These are phyloP conservation scores for Coracias cyanogaster DNA, from an alignment of 2,797 vertebrate genomes.

Conservation along the genomic window DNA sequence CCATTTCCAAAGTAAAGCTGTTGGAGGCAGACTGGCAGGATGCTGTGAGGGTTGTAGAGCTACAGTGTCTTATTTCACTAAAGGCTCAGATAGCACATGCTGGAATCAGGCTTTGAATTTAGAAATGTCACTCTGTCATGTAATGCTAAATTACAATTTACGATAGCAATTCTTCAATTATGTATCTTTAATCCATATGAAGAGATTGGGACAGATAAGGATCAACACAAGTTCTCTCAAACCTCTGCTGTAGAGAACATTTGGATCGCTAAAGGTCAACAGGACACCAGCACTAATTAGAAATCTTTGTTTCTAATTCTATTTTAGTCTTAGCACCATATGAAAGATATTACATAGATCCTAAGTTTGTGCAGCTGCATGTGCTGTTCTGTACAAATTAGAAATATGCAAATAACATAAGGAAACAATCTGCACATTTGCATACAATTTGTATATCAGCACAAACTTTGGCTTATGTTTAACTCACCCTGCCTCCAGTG, in stretches of 20 bases:
- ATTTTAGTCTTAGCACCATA: not conserved
- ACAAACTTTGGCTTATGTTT: constrained; percentile 8
- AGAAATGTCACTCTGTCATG: not conserved
- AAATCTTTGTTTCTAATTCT: not conserved
- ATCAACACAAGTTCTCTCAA: not conserved
- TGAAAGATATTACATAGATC: not conserved
- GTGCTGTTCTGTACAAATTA: not conserved
- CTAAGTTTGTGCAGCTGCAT: not conserved
- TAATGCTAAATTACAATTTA: not conserved
- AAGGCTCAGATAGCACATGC: not conserved
- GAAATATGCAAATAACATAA: not conserved
- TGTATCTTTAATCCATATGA: not conserved
- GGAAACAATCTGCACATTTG: constrained; percentile 15
- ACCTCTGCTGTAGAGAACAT: not conserved
- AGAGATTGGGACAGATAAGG: not conserved
- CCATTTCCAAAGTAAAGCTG: not conserved
- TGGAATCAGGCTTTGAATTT: not conserved
- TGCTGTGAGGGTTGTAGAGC: not conserved
- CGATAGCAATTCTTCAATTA: not conserved
- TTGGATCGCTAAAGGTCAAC: not conserved
- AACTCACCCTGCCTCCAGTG: not conserved
- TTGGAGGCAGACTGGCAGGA: not conserved
- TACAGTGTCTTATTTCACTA: not conserved
- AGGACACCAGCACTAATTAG: not conserved
- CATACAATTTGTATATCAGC: not conserved